These are phyloP conservation scores for Portevinia maculata DNA, from an alignment of 2,888 invertebrate genomes.

Conservation along the genomic window DNA sequence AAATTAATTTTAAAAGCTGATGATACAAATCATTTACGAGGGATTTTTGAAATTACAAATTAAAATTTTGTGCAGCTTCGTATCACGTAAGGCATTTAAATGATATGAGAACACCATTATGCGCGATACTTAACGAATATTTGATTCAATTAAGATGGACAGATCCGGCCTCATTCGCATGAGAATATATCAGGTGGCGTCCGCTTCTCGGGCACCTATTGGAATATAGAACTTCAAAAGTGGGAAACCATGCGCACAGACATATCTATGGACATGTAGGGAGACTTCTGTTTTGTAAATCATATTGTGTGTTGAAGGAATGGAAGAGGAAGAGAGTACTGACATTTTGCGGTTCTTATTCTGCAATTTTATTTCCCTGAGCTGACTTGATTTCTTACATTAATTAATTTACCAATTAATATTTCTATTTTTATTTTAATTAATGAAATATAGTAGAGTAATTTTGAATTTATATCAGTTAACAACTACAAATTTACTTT, in stretches of 20 bases:
- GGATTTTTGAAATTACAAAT: background rate
- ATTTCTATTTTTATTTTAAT: too few relatives aligned
- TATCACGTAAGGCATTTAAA: slow-evolving; percentile 10
- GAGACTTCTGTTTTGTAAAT: background rate
- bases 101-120: slow-evolving; percentile 41
- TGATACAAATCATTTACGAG: too few relatives aligned
- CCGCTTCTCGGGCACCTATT: slow-evolving; percentile 53
- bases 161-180: slow-evolving; percentile 72
- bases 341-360: background rate
- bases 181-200: slow-evolving; percentile 70
- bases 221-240: slow-evolving; percentile 27
- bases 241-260: slow-evolving; percentile 1
- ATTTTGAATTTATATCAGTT: too few relatives aligned
- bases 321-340: background rate
- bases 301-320: background rate
- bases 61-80: slow-evolving; percentile 22
- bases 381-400: too few relatives aligned
- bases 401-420: slow-evolving; percentile 3
- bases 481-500: too few relatives aligned
- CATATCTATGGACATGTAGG: background rate
- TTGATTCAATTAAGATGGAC: slow-evolving; percentile 71
- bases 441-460: too few relatives aligned
- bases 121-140: slow-evolving; percentile 49
- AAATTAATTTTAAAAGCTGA: too few relatives aligned
- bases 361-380: too few relatives aligned